A percentile compares a stretch with the other conserved stretches of the same genome.
These are phyloP conservation scores for Cryptops parisi DNA, from an alignment of 2,888 invertebrate genomes.

Conservation along the genomic window DNA sequence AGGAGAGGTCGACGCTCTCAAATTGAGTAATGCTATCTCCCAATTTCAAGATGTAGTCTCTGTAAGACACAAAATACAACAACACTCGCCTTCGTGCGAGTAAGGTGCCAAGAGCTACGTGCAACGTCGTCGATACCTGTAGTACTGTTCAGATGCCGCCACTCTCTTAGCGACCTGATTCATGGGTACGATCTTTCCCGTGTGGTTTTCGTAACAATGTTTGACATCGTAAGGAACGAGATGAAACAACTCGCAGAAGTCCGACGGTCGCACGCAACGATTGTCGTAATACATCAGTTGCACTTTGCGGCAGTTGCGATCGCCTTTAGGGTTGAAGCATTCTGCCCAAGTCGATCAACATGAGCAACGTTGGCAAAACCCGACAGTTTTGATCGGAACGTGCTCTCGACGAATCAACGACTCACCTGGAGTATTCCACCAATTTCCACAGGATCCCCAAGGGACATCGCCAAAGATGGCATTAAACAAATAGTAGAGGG, in stretches of 20 bases:
- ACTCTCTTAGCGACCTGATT: neutral
- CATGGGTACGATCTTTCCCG: neutral
- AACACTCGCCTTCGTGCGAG: no score
- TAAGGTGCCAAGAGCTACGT: no score
- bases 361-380: no score
- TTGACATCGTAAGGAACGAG: neutral
- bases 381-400: no score
- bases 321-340: no score
- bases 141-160: neutral
- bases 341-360: no score
- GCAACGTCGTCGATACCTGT: no score
- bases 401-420: no score
- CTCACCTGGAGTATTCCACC: neutral
- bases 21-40: neutral
- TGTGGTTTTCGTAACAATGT: neutral
- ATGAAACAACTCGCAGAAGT: neutral
- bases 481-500: neutral
- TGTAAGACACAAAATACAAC: no score
- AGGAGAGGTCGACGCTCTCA: neutral
- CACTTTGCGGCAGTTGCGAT: no score
- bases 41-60: neutral
- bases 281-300: neutral
- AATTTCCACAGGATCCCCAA: neutral
- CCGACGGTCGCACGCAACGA: neutral
- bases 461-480: neutral